Percentiles rank a stretch among this genome's conserved stretches.
phyloP scores from a whole-genome alignment of 2,888 invertebrate species.

The Aelia acuminata region DNA sequence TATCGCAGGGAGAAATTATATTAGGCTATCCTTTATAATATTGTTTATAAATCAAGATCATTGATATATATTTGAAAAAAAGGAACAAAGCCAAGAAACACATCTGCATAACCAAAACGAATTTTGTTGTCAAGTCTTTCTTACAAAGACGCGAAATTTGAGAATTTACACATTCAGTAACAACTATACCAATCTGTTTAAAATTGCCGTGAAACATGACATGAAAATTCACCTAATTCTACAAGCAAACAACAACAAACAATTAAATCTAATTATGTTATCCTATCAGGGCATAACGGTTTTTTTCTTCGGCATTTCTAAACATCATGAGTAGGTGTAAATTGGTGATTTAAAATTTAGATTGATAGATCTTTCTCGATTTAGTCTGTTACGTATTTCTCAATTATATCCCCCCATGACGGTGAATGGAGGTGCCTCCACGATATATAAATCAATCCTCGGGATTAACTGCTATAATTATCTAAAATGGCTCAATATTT shows the following conservation, averaged over 20 bases:
- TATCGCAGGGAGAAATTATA: too few relatives aligned
- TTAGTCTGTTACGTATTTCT: conserved; percentile 16
- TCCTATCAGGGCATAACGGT: not conserved
- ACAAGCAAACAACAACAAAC: not conserved
- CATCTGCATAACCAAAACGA: too few relatives aligned
- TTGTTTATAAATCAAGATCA: too few relatives aligned
- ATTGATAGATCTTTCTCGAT: not conserved
- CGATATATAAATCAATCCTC: not conserved
- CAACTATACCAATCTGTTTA: too few relatives aligned
- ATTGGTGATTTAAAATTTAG: conserved; percentile 2
- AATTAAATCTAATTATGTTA: not conserved
- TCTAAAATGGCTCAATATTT: not conserved
- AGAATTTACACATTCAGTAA: too few relatives aligned
- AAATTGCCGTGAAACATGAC: not conserved
- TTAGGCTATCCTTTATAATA: too few relatives aligned
- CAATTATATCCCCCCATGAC: not conserved
- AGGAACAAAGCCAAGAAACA: too few relatives aligned
- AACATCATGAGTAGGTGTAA: not conserved
- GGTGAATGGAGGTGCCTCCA: not conserved
- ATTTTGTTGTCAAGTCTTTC: too few relatives aligned
- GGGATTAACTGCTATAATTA: not conserved
- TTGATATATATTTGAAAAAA: too few relatives aligned
- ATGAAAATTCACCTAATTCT: not conserved
- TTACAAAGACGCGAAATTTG: too few relatives aligned
- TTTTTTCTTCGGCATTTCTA: not conserved